Base-by-base conservation (phyloP, 1,140 invertebrate species). In the Neodiprion virginianus region DNA sequence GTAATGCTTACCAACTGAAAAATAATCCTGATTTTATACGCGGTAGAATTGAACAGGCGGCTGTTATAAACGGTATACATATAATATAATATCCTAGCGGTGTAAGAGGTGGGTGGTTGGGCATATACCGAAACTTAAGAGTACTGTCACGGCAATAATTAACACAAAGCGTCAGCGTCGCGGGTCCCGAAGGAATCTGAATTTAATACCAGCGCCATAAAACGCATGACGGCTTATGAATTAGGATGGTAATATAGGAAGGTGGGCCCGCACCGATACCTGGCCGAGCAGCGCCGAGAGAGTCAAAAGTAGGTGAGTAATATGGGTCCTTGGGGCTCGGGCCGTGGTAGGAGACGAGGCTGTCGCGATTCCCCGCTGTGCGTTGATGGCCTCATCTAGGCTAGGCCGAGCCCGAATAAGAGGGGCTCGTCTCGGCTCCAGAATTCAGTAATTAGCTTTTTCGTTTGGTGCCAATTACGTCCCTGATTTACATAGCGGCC, bases 401-500 rank as follows among this genome's bases (percentile, higher is more conserved):
- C 80, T 80, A 77, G 80, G 74, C 67, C 75, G 76, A 72, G 53
- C 11, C 11, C 11, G 11, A 12, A 12, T 5, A 61, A 61, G 53
- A 61, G n/a, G 53, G 53, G 53, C 53, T 61, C 53, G 53, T 61
- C 53, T 61, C 53, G 53, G 53, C 77, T 76, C 77, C 78, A 74
- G 72, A 82, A 80, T 82, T 70, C 76, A 79, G 82, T 82, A 83
- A 84, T 84, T 84, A 83, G 79, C 78, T 82, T 81, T 80, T 83
- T 84, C 80, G 79, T 83, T 83, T 81, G 79, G 82, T 82, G 83
- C 85, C 84, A 86, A 86, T 87, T 88, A 86, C 85, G 79, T 80
- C 77, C 79, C 81, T 85, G 80, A 86, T 87, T 88, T 86, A 84
- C 87, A 87, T 87, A 87, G 47, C 80, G 80, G 78, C 80, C 79